Percentiles rank a stretch among this genome's conserved stretches.
Evolutionary conservation across 2,888 invertebrate species (phyloP).

Genomic region (Caenorhabditis wallacei): DNA sequence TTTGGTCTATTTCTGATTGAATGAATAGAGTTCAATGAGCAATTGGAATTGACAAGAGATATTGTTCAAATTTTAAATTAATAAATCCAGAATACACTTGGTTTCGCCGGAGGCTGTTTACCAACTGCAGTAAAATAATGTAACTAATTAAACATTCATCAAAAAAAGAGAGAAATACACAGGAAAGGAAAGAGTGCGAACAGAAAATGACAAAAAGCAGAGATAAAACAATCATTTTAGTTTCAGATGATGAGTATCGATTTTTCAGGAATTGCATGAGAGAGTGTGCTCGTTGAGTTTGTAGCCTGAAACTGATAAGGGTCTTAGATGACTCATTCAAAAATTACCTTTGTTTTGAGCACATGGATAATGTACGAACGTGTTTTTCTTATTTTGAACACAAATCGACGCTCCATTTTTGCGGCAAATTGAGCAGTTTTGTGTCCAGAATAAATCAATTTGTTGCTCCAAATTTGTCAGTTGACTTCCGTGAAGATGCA

Average conservation of each 20-base stretch:
- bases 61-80: too few species aligned
- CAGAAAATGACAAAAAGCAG: neutral
- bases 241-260: conserved; percentile 28
- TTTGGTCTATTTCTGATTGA: conserved; percentile 6
- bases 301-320: conserved; percentile 63
- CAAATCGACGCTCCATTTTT: conserved; percentile 63
- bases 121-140: too few species aligned
- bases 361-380: conserved; percentile 63
- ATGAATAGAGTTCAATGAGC: conserved; percentile 9
- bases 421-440: conserved; percentile 59
- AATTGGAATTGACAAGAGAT: neutral
- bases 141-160: too few species aligned
- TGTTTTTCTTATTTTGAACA: conserved; percentile 55
- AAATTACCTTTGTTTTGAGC: conserved; percentile 59
- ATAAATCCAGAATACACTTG: too few species aligned
- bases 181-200: neutral
- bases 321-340: neutral
- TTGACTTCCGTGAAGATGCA: conserved; percentile 65
- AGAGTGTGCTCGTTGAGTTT: conserved; percentile 62
- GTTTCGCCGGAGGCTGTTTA: too few species aligned
- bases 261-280: conserved; percentile 56
- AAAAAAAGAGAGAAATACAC: neutral
- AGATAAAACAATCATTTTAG: conserved; percentile 5
- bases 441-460: conserved; percentile 65
- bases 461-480: conserved; percentile 63